A percentile compares a stretch with the other conserved stretches of the same genome.
phyloP scores from a whole-genome alignment of 1,140 invertebrate genomes.

The Sycophaga agraensis region DNA sequence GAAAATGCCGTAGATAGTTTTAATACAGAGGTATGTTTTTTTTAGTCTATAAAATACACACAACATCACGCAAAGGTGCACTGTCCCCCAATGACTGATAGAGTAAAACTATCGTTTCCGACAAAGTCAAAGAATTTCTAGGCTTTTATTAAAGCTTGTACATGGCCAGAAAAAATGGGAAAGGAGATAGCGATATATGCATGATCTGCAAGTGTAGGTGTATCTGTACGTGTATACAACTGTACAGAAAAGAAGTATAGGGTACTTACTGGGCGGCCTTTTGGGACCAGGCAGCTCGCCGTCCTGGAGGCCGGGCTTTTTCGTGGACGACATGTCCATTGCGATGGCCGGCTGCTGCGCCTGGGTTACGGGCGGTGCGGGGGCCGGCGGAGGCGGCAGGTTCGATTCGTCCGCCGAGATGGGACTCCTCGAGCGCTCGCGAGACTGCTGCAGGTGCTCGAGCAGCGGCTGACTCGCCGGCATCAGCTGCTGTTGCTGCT shows the following conservation, averaged over 20 bases:
- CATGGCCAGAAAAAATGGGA: not conserved
- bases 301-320: slow-evolving; percentile 54
- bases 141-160: too few species aligned
- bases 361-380: slow-evolving; percentile 40
- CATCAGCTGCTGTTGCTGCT: slow-evolving; percentile 54
- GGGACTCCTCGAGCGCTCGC: slow-evolving; percentile 45
- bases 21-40: too few species aligned
- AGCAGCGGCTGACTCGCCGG: slow-evolving; percentile 55
- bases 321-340: slow-evolving; percentile 41
- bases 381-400: slow-evolving; percentile 37
- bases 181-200: not conserved
- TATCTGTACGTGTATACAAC: not conserved
- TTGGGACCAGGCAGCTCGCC: slow-evolving; percentile 62
- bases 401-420: slow-evolving; percentile 40
- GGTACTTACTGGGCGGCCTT: slow-evolving; percentile 71
- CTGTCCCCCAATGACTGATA: too few species aligned
- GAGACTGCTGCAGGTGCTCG: slow-evolving; percentile 38
- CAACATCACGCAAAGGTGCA: too few species aligned
- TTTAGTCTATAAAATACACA: too few species aligned
- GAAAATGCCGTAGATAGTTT: too few species aligned
- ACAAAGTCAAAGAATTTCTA: too few species aligned
- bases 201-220: too few species aligned
- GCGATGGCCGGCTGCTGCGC: slow-evolving; percentile 42
- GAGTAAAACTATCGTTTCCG: too few species aligned
- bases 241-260: not conserved